Evolutionary conservation across 2,797 vertebrate species (phyloP), one percentile per base, ranked within the genome.

Genomic region (Steatocranus sp.): DNA sequence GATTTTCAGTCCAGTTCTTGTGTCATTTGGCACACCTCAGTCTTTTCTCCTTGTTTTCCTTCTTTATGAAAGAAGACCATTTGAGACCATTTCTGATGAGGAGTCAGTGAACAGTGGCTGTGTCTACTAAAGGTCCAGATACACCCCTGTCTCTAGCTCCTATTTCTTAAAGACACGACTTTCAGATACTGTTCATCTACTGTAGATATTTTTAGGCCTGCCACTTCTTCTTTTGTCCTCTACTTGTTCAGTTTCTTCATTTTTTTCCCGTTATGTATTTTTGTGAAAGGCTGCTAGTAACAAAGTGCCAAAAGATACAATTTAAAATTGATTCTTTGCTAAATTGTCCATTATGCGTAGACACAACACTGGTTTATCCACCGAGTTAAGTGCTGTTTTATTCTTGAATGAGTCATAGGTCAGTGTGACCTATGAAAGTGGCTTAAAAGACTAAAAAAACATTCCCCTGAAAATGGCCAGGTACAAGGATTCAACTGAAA

Each of bases 231-330:
- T 27, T 25, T 43, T 43, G 23, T 43, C 23, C 38, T 70, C 6
- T 41, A 68, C 14, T 17, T 70, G 14, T 17, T 25, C 8, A 1
- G 14, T 68, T 68, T 43, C 20, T 23, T 43, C 20, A 27, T 11
- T 18, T 70, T 46, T 43, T 70, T 5, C 0, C n/a, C n/a, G 0
- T 36, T 20, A 41, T 6, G 3, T 66, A 20, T 38, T 20, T 66
- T 38, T 23, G n/a, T 23, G 7, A 23, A 20, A 66, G 61, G 34
- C 4, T 63, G 61, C 61, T 41, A 41, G 61, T 66, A 66, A 25
- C 36, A 66, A 41, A 25, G 20, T 66, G 36, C 14, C 36, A 17
- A 66, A 66, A 43, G 20, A 43, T 43, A 10, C 20, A 43, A 68
- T 68, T 68, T 68, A 17, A 10, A 41, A 68, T 43, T 6, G 2